Conservation (phyloP, 2,888 invertebrate genomes). For the Drosophila percnosoma region DNA sequence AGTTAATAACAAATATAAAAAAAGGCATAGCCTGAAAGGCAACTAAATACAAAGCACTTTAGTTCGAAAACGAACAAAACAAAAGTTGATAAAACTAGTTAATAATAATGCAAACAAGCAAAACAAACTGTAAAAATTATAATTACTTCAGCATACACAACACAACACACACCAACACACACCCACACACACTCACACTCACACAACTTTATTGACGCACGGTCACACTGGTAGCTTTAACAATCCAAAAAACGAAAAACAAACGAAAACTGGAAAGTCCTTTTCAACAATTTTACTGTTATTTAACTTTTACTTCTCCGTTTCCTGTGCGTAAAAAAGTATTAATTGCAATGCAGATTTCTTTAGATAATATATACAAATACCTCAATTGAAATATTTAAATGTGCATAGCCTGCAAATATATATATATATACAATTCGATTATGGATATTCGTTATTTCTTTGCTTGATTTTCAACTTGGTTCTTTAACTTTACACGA, state of each 20-base stretch:
- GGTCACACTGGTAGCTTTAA: conserved; percentile 50
- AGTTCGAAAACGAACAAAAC: conserved; percentile 24
- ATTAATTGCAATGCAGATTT: conserved; percentile 30
- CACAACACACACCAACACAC: conserved; percentile 3
- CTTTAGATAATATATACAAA: conserved; percentile 18
- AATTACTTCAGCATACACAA: conserved; percentile 13
- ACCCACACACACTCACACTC: not conserved
- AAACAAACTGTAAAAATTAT: conserved; percentile 27
- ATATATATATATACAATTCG: not conserved
- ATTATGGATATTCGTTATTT: not conserved
- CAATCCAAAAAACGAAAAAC: conserved; percentile 11
- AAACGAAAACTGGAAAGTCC: conserved; percentile 23
- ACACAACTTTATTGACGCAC: conserved; percentile 28
- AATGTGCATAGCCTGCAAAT: conserved; percentile 37
- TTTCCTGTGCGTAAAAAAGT: conserved; percentile 16
- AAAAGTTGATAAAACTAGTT: conserved; percentile 25
- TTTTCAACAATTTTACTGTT: conserved; percentile 15
- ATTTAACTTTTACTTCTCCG: conserved; percentile 13
- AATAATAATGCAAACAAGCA: conserved; percentile 7
- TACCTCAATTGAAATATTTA: conserved; percentile 47
- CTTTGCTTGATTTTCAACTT: not conserved
- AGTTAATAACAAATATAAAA: conserved; percentile 16
- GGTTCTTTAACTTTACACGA: not conserved
- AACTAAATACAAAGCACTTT: conserved; percentile 34
- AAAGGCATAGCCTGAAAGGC: conserved; percentile 51